Evolutionary conservation across 2,797 vertebrate genomes (phyloP), one percentile per base, ranked within the genome.

Genomic region (Tenualosa thibaudeaui): DNA sequence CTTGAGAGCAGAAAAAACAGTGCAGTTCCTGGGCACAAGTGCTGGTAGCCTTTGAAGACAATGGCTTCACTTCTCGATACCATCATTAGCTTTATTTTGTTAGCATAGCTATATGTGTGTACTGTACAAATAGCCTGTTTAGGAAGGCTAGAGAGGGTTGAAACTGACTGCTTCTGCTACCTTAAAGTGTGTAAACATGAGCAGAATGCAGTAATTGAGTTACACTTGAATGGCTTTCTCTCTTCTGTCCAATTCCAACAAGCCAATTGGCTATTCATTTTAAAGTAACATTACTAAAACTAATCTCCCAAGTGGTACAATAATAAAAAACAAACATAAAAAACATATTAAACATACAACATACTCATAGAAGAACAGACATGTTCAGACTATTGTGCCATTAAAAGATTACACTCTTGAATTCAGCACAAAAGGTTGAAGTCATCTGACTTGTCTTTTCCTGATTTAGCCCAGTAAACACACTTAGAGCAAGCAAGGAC

Each of bases 381-480:
- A 24, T n/a, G 7, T n/a, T 31, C 62, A 75, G 10, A 17, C 13
- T 40, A 4, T 19, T 15, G 31, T 26, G 37, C 8, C 12, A 10
- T 40, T 40, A 12, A 40, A 15, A 68, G 10, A 26, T 75, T 40
- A 17, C 37, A 75, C 17, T 40, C 31, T 75, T 22, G 13, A 31
- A 71, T 71, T 71, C 31, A 75, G 31, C 31, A 40, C 31, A 75
- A 75, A 75, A 65, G 26, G 62, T 65, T 65, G 9, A 65, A 65
- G 62, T 65, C 62, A 65, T 65, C 24, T 65, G 62, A 65, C 62
- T 31, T 65, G 62, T 31, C 22, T 60, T 60, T n/a, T 22, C 24
- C 62, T 31, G 62, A 65, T 65, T 65, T 65, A 65, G 62, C 24
- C 24, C 26, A 31, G 68, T 75, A 75, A 75, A 75, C 68, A 75